Evolutionary conservation across 1,140 invertebrate genomes (phyloP).

Genomic region (Pseudomyrmex concolor): DNA sequence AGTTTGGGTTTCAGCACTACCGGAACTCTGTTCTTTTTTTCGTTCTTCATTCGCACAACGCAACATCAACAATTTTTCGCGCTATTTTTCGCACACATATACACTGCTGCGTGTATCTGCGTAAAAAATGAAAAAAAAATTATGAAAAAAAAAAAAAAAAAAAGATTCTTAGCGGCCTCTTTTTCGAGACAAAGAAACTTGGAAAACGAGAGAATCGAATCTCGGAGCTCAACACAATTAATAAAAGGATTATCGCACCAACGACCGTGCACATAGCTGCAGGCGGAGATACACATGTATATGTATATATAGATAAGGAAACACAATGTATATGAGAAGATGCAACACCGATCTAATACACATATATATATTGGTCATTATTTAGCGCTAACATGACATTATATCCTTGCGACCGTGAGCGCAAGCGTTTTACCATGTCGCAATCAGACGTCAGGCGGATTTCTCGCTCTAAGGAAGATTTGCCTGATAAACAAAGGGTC

Average conservation of each 20-base stretch:
- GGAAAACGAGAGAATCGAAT: constrained; percentile 11
- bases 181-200: background rate
- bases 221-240: constrained; percentile 71
- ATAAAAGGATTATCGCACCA: constrained; percentile 75
- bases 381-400: constrained; percentile 68
- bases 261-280: constrained; percentile 83
- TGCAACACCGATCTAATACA: constrained; percentile 46
- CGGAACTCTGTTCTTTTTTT: background rate
- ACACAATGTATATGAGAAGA: constrained; percentile 21
- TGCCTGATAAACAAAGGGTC: constrained; percentile 64
- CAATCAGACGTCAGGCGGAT: constrained; percentile 73
- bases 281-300: constrained; percentile 79
- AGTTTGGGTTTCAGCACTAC: background rate
- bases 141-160: no score
- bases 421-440: constrained; percentile 72
- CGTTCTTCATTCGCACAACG: no score
- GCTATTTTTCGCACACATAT: constrained; percentile 4
- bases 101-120: background rate
- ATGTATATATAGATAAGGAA: constrained; percentile 46
- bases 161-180: no score
- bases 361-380: constrained; percentile 54
- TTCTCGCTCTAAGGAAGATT: constrained; percentile 66
- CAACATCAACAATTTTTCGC: background rate
- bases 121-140: background rate
- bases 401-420: constrained; percentile 70